Conservation (phyloP, 1,140 invertebrate genomes). For the Maniola jurtina region DNA sequence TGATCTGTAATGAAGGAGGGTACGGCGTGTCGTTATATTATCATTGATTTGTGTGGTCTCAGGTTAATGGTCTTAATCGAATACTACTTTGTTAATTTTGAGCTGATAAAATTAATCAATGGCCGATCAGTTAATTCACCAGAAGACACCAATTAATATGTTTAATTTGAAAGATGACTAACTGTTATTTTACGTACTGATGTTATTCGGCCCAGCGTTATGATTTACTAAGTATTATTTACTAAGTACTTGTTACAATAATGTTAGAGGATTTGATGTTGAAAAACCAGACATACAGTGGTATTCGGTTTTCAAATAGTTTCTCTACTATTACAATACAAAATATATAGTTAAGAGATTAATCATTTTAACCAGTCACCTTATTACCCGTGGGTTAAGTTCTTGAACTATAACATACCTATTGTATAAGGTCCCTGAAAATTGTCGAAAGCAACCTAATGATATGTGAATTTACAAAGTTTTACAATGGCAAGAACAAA, state of each 20-base stretch:
- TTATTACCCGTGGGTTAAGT: constrained; percentile 32
- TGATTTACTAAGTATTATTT: constrained; percentile 31
- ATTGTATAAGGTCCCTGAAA: not conserved
- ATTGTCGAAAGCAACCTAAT: not conserved
- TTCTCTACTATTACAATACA: not conserved
- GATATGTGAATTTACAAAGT: not conserved
- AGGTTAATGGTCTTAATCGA: constrained; percentile 71
- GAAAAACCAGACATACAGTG: constrained; percentile 58
- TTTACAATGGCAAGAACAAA: constrained; percentile 5
- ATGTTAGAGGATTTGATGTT: constrained; percentile 47
- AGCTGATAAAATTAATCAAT: constrained; percentile 61
- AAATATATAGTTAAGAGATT: constrained; percentile 34
- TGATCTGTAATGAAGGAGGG: constrained; percentile 61
- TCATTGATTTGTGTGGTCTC: constrained; percentile 69
- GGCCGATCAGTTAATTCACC: constrained; percentile 71
- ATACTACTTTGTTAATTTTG: constrained; percentile 69
- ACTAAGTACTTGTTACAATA: not conserved
- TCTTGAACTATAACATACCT: not conserved
- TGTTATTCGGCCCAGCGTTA: constrained; percentile 66
- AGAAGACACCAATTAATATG: constrained; percentile 61
- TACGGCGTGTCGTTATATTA: constrained; percentile 43
- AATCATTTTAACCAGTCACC: constrained; percentile 52
- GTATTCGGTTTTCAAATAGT: constrained; percentile 43
- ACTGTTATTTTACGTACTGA: constrained; percentile 46
- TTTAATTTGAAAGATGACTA: constrained; percentile 44